These are phyloP conservation scores for Tokudaia tokunoshimensis DNA, from an alignment of 2,797 vertebrate genomes.

Conservation along the genomic window DNA sequence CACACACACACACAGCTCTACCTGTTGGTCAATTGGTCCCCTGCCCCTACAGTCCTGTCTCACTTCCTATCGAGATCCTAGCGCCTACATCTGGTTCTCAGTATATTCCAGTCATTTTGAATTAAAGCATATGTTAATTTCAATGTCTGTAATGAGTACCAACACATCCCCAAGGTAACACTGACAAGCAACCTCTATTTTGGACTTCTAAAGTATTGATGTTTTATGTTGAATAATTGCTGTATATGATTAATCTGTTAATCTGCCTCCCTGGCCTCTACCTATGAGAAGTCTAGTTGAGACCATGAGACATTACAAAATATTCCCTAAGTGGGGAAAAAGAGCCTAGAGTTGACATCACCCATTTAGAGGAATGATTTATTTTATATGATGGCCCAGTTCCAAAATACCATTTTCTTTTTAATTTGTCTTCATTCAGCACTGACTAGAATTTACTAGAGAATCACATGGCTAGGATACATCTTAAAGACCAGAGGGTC, in stretches of 20 bases:
- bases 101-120: not conserved
- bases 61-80: not conserved
- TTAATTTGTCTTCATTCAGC: not conserved
- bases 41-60: not conserved
- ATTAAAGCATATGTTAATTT: not conserved
- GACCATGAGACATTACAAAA: not conserved
- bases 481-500: conserved; percentile 8
- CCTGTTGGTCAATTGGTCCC: not conserved
- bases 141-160: not conserved
- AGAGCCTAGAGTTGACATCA: not conserved
- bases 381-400: not conserved
- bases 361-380: not conserved
- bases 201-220: not conserved
- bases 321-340: not conserved
- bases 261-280: not conserved
- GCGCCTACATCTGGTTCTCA: not conserved
- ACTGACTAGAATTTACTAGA: not conserved
- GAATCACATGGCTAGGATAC: not conserved
- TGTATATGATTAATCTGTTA: not conserved
- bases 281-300: not conserved
- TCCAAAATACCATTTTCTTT: conserved; percentile 15
- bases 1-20: not conserved
- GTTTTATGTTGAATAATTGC: not conserved
- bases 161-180: not conserved
- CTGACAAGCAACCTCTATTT: not conserved